A percentile compares a stretch with the other conserved stretches of the same genome.
phyloP scores from a whole-genome alignment of 2,888 invertebrate genomes.

The Chrysomela aeneicollis region DNA sequence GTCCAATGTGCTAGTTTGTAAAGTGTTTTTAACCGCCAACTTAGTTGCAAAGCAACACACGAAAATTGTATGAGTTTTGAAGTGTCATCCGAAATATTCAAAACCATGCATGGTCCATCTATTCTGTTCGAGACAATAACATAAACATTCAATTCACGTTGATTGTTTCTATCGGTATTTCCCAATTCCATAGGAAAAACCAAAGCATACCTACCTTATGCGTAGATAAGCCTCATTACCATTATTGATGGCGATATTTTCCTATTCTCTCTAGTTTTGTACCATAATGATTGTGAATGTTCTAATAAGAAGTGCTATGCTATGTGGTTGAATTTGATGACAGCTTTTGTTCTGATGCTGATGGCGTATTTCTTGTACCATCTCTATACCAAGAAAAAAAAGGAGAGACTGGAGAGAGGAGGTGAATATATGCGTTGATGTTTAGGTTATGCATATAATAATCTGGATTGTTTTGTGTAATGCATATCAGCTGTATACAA shows the following conservation, averaged over 20 bases:
- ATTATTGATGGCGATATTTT: background rate
- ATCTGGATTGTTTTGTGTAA: background rate
- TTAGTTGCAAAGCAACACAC: too few relatives aligned
- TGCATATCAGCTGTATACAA: background rate
- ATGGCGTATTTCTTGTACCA: background rate
- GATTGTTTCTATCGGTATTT: background rate
- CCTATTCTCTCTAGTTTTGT: background rate
- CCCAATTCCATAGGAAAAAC: background rate
- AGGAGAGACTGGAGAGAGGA: slow-evolving; percentile 1
- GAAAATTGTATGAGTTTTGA: too few relatives aligned
- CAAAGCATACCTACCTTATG: background rate
- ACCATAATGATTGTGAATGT: background rate
- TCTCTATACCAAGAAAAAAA: background rate
- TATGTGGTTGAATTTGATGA: background rate
- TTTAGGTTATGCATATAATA: too few relatives aligned
- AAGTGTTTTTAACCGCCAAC: too few relatives aligned
- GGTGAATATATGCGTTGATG: background rate
- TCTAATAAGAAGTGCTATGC: too few relatives aligned
- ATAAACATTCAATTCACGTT: too few relatives aligned
- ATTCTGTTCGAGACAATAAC: too few relatives aligned
- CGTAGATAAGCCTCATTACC: background rate
- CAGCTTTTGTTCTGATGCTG: background rate
- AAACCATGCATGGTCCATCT: too few relatives aligned
- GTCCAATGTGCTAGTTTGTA: too few relatives aligned
- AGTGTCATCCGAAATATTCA: too few relatives aligned